Base-by-base conservation (phyloP, 2,888 invertebrate genomes). In the Megastigmus dorsalis region DNA sequence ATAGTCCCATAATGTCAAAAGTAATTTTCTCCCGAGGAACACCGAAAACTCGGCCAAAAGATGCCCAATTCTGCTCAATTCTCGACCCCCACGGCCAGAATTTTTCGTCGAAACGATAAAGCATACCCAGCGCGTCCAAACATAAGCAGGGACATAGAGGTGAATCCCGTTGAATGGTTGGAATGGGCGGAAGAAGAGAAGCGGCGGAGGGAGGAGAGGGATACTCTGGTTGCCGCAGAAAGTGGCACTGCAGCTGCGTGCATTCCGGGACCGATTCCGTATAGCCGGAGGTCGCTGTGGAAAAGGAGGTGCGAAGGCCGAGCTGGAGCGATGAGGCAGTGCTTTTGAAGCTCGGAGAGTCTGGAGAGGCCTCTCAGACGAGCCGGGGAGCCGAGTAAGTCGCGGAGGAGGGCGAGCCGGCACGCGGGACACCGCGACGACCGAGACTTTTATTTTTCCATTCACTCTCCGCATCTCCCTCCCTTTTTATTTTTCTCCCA, bases 321-420 rank as follows among this genome's bases (percentile, higher is more conserved):
- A 43, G 43, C 20, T 23, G n/a, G 63, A 26, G 62, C 59, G 38
- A 23, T 38, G 48, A 26, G 77, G 70, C 69, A 66, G 74, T 76
- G 79, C 80, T 78, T 79, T 79, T 78, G 76, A 79, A 77, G 75
- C 73, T 10, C 60, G 52, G 57, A 79, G 81, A 78, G 77, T 77
- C 79, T 78, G 69, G 48, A 80, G 82, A 76, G 73, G 72, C 79
- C 80, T 79, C 81, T 82, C 80, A 82, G 82, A 82, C 48, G 72
- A 71, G 73, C 71, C 78, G 74, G 70, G 10, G 50, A 63, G 54
- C 26, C 48, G 63, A 78, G 79, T 77, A 80, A 79, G 77, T 70
- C 78, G 76, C 78, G 74, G 76, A 57, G 10, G 20, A 18, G 10
- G 15, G 13, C 15, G 20, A 18, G 54, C 45, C 23, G 15, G 10